phyloP scores from a whole-genome alignment of 2,888 invertebrate species.

The Eupeodes latifasciatus region DNA sequence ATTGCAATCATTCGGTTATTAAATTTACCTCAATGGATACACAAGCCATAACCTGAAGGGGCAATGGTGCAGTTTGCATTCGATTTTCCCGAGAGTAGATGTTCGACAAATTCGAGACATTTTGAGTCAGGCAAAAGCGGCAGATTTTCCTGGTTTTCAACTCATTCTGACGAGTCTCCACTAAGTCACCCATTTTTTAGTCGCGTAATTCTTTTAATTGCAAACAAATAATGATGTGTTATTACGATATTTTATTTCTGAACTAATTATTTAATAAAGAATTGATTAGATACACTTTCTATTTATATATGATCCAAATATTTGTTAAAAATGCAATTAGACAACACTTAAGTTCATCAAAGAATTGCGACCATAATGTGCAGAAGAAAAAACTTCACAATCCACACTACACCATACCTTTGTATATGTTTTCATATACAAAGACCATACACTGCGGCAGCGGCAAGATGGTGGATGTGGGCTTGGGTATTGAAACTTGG shows the following conservation, averaged over 20 bases:
- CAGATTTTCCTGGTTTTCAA: conserved; percentile 88
- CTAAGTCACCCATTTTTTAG: conserved; percentile 54
- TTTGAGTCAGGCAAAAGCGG: conserved; percentile 89
- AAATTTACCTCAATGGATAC: conserved; percentile 90
- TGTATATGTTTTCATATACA: no score
- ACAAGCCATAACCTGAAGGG: conserved; percentile 91
- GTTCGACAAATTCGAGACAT: conserved; percentile 86
- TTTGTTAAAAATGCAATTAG: conserved; percentile 5
- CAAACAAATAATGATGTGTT: not conserved
- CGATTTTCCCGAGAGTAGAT: conserved; percentile 87
- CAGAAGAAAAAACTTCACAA: conserved; percentile 53
- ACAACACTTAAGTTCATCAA: not conserved
- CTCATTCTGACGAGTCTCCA: conserved; percentile 79
- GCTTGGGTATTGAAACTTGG: conserved; percentile 76
- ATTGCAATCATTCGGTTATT: not conserved
- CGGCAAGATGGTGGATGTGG: conserved; percentile 77
- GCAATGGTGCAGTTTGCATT: conserved; percentile 87
- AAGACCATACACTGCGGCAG: not conserved
- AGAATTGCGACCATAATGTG: conserved; percentile 29
- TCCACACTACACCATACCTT: no score
- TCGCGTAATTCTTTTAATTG: not conserved
- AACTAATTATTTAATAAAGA: not conserved
- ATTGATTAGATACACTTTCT: not conserved
- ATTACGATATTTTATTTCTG: not conserved
- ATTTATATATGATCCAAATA: not conserved